Base-by-base conservation (phyloP, 1,140 invertebrate genomes). In the Aphaenogaster rudis region DNA sequence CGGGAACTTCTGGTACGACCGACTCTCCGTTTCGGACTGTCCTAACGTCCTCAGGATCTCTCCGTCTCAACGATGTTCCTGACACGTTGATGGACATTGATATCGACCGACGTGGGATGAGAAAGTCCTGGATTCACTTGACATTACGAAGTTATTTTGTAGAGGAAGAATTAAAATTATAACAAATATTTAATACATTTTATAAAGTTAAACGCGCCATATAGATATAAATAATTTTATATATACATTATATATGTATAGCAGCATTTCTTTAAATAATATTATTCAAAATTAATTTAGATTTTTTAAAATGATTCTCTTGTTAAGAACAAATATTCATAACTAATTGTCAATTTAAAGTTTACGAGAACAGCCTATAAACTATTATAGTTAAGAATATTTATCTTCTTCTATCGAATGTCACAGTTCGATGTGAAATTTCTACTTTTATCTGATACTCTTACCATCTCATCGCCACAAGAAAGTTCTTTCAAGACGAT, bases 51-150 rank as follows among this genome's bases (percentile, higher is more conserved):
- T 42, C 66, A 48, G 5, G 52, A 57, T 33, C 28, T 36, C 21
- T 36, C 39, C 28, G 67, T 82, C 52, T 8, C 50, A 39, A 36
- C 33, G 36, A 36, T 7, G 6, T 6, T 81, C 1, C 45, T 36
- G 50, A 21, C 33, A 50, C 59, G 36, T 78, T 45, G 72, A 52
- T 42, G 72, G 72, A 85, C 48, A 8, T n/a, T 64, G 72, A 64
- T 54, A 52, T 8, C 17, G 8, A 33, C 39, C 52, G 57, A 28
- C 42, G 33, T 85, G 82, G 59, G 33, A 78, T 78, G 48, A 85
- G 81, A 78, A 77, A 78, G 39, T 45, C 21, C 82, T 63, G 59
- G 33, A 77, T 64, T 76, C 13, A 21, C 0, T 1, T 57, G 13
- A 9, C 45, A 3, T 48, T 28, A n/a, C 7, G 33, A 36, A 50